Percentiles rank a stretch among this genome's conserved stretches.
Evolutionary conservation across 2,113 vertebrate species (phyloP).

Genomic region (Hemiscyllium ocellatum): DNA sequence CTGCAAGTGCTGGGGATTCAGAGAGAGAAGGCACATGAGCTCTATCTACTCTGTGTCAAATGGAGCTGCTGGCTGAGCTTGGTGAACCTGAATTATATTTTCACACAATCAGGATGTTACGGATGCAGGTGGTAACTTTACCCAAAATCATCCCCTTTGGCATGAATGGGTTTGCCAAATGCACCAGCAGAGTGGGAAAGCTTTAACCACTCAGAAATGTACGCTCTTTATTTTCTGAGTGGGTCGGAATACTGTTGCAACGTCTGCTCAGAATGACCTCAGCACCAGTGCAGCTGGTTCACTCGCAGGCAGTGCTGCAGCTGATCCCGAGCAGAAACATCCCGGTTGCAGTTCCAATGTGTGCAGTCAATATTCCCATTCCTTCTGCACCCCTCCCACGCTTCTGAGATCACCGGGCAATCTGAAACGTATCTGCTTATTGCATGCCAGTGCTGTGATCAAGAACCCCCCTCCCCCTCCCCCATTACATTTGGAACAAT

Average conservation of each 20-base stretch:
- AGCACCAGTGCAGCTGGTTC: background rate
- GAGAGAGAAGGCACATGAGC: background rate
- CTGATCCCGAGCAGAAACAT: background rate
- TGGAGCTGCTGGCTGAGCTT: background rate
- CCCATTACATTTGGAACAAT: background rate
- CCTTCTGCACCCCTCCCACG: background rate
- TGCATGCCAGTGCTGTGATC: background rate
- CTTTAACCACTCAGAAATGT: background rate
- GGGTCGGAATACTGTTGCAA: background rate
- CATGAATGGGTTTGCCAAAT: too few species aligned
- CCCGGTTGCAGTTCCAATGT: background rate
- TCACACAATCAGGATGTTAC: background rate
- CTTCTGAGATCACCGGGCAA: too few species aligned
- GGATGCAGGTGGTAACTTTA: background rate
- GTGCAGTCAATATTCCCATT: background rate
- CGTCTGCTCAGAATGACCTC: background rate
- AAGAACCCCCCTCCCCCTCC: too few species aligned
- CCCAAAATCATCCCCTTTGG: background rate
- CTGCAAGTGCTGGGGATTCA: background rate
- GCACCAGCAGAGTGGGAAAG: background rate
- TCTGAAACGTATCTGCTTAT: too few species aligned
- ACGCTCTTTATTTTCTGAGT: background rate
- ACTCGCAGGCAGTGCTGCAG: background rate
- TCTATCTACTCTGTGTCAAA: background rate
- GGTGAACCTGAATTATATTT: background rate